phyloP scores from a whole-genome alignment of 2,797 vertebrate species.

The Glossophaga mutica region DNA sequence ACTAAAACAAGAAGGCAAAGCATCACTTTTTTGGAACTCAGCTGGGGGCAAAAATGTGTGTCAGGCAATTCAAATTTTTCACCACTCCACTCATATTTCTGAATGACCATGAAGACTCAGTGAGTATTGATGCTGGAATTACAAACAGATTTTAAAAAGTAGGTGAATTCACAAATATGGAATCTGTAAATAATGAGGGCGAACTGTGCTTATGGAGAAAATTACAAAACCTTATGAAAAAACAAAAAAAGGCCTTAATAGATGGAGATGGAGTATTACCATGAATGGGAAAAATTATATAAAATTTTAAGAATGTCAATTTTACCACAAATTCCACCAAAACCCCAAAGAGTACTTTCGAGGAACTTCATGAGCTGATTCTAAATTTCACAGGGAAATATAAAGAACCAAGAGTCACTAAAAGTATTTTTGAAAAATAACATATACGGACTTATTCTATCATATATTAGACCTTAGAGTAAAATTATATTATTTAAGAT shows the following conservation, averaged over 20 bases:
- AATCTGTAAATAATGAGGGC: not conserved
- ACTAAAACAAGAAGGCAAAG: not conserved
- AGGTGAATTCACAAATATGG: not conserved
- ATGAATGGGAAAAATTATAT: not conserved
- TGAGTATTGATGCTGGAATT: not conserved
- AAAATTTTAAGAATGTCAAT: not conserved
- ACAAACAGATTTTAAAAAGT: not conserved
- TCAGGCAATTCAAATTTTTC: not conserved
- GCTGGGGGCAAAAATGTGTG: not conserved
- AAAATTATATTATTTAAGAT: not conserved
- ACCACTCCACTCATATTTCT: not conserved
- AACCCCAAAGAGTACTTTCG: not conserved
- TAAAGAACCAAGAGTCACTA: not conserved
- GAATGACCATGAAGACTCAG: not conserved
- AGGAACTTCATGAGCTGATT: not conserved
- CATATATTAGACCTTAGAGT: conserved; percentile 12
- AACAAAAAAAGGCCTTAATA: not conserved
- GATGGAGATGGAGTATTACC: not conserved
- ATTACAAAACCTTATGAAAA: not conserved
- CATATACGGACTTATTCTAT: not conserved
- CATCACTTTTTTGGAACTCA: not conserved
- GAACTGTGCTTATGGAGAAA: not conserved
- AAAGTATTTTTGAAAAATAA: not conserved
- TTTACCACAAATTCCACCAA: not conserved
- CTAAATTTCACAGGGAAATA: not conserved